These are phyloP conservation scores for Pimephales promelas DNA, from an alignment of 2,113 vertebrate genomes.

Conservation along the genomic window DNA sequence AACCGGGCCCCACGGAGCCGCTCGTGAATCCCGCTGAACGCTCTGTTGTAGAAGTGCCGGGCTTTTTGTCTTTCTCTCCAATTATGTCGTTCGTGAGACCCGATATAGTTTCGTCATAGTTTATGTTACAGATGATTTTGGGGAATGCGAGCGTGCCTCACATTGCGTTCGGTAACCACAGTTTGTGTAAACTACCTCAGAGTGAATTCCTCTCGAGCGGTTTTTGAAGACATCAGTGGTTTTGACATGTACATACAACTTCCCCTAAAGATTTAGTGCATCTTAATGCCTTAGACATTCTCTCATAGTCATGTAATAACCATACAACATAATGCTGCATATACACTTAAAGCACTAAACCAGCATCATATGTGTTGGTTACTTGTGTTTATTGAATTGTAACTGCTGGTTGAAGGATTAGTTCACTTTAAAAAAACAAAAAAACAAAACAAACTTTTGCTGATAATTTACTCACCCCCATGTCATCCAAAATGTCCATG, in stretches of 20 bases:
- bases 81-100: background rate
- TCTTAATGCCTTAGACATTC: background rate
- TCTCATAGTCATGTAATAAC: background rate
- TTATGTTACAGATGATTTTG: constrained; percentile 1
- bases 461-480: too few species aligned
- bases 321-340: background rate
- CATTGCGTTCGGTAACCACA: background rate
- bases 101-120: constrained; percentile 14
- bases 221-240: background rate
- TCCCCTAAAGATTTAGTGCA: background rate
- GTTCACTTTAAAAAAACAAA: too few species aligned
- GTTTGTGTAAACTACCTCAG: constrained; percentile 15
- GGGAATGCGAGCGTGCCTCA: background rate
- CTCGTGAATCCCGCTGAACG: constrained; percentile 18
- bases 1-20: constrained; percentile 27
- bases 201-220: background rate
- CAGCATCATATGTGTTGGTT: background rate
- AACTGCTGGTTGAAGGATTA: background rate
- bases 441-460: too few species aligned
- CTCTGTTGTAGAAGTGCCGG: constrained; percentile 3
- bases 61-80: constrained; percentile 13
- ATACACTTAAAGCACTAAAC: background rate
- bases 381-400: background rate
- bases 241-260: constrained; percentile 16
- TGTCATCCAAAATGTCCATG: too few species aligned